These are phyloP conservation scores for Sparus aurata DNA, from an alignment of 2,797 vertebrate genomes.

Conservation along the genomic window DNA sequence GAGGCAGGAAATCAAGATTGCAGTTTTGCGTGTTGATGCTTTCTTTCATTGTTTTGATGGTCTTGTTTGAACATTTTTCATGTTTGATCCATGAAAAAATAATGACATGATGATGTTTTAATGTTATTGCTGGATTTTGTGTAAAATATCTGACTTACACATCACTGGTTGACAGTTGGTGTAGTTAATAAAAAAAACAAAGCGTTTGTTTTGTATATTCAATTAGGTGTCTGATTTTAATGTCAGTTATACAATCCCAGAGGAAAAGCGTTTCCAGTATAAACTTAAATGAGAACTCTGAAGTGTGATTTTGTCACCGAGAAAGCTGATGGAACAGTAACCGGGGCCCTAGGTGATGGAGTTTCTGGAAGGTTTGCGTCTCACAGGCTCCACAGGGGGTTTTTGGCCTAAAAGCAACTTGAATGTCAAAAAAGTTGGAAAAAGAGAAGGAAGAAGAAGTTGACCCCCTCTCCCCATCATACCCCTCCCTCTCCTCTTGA, in stretches of 20 bases:
- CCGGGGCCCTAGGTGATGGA: background rate
- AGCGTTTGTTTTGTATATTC: background rate
- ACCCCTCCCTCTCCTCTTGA: constrained; percentile 26
- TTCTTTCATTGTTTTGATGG: constrained; percentile 9
- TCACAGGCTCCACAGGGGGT: constrained; percentile 30
- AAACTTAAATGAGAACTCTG: constrained; percentile 15
- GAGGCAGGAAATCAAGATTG: constrained; percentile 3
- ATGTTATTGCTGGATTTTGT: too few relatives aligned
- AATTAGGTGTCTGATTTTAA: background rate
- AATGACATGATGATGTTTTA: background rate
- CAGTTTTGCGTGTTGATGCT: background rate
- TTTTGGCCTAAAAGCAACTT: constrained; percentile 49
- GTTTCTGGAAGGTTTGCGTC: constrained; percentile 21
- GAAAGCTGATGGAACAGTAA: constrained; percentile 7
- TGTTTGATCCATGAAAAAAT: background rate
- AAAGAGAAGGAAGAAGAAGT: constrained; percentile 9
- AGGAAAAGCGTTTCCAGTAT: background rate
- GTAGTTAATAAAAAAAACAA: background rate
- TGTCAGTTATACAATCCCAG: background rate
- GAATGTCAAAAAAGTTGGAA: constrained; percentile 51
- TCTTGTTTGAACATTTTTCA: background rate
- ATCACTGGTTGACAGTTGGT: background rate
- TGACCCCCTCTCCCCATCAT: constrained; percentile 9
- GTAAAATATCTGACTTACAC: background rate
- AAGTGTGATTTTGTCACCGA: background rate